Evolutionary conservation across 2,113 vertebrate genomes (phyloP), one percentile per base, ranked within the genome.

Genomic region (Aegotheles bennettii): DNA sequence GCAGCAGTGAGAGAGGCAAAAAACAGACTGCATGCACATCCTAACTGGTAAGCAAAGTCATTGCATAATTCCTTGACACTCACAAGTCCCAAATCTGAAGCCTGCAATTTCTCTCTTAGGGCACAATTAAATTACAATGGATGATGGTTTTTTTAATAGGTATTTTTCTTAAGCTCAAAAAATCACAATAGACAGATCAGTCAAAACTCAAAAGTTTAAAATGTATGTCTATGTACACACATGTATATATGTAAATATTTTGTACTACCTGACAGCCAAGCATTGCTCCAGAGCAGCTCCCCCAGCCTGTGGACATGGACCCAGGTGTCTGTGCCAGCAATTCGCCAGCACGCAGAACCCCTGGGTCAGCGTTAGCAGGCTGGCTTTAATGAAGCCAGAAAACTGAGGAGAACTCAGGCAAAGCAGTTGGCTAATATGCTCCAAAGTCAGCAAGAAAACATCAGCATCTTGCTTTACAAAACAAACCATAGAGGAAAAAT

Each of bases 381-480:
- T 87, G 93, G 25, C 24, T 85, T 89, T 89, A 91, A 91, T 87
- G 75, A 95, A 89, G 16, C 21, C 79, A 83, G 50, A 83, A 85
- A 80, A 53, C 15, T 42, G 48, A 42, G 17, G 45, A 56, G 43
- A 76, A 25, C 17, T 59, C n/a, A 13, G 26, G 51, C 16, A 85
- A 80, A 74, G 38, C 31, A 24, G 23, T 26, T 83, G 36, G 43
- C 69, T 78, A 21, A 74, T 26, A 28, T 2, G 50, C 59, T 75
- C 59, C 38, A 28, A 51, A 56, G 35, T 47, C 60, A 67, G 29
- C 36, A 21, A 89, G 61, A 33, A 74, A 70, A 69, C 1, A 3
- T 38, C 64, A 74, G 64, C 47, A 35, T 43, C 43, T 40, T 87
- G 53, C 36, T 76, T 7, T 57, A 83, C 40, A 51, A 60, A 91